phyloP scores from a whole-genome alignment of 2,113 vertebrate species.

The Archocentrus centrarchus region DNA sequence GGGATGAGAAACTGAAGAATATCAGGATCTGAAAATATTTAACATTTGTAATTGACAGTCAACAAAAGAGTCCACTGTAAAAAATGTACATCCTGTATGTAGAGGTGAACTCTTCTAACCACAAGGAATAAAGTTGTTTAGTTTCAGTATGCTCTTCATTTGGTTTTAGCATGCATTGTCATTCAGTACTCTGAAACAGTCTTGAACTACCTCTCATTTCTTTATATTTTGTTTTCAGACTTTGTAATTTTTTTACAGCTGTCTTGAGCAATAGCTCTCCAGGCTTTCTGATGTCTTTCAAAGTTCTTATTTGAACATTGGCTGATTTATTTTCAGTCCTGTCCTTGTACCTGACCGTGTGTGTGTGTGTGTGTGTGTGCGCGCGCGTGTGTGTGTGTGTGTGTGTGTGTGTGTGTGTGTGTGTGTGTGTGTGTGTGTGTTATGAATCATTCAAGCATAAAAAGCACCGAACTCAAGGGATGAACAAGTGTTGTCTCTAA shows the following conservation, averaged over 20 bases:
- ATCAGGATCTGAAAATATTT: conserved; percentile 35
- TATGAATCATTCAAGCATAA: neutral
- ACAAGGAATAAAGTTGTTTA: neutral
- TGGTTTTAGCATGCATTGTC: neutral
- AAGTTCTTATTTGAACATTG: neutral
- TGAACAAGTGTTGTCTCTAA: neutral
- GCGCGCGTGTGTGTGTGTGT: too few species aligned
- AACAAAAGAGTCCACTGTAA: neutral
- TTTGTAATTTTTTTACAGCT: neutral
- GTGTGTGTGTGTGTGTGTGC: too few species aligned
- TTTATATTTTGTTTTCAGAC: neutral
- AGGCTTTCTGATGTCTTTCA: neutral
- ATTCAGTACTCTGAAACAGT: neutral
- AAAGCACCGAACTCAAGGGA: neutral
- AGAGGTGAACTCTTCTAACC: neutral
- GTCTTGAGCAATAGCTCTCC: neutral
- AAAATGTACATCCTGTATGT: neutral
- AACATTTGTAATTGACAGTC: neutral
- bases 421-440: too few species aligned
- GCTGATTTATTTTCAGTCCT: neutral
- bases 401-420: too few species aligned
- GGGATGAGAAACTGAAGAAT: conserved; percentile 50
- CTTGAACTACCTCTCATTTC: neutral
- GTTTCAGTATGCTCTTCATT: neutral
- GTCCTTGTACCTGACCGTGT: too few species aligned